Base-by-base conservation (phyloP, 2,113 vertebrate species). In the Thunnus maccoyii region DNA sequence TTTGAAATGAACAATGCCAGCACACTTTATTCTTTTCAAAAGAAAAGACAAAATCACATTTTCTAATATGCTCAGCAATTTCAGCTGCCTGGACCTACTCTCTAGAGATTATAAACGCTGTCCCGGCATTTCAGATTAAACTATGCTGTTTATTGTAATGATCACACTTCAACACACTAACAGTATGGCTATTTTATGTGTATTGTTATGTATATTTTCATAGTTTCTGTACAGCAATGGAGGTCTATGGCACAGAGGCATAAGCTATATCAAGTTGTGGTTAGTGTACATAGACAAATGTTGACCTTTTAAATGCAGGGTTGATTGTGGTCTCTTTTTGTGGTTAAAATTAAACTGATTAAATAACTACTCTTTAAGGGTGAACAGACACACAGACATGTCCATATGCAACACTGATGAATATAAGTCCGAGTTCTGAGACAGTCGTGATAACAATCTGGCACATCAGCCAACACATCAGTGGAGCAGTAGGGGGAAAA, bases 381-480 rank as follows among this genome's bases (percentile, higher is more conserved):
- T 46, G 12, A 10, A 57, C 18, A 55, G 32, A 64, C 22, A 44
- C 9, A 57, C 62, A 41, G 48, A 16, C 11, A 52, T 62, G 51
- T 56, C 14, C 44, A 79, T 25, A 65, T 52, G 27, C 20, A 79
- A 79, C 25, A 66, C 32, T 30, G 65, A 72, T 62, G 36, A 73
- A 77, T 47, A 76, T 46, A 61, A 55, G 30, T 47, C 3, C 27
- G 48, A 36, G 46, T 64, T 76, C 55, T 80, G 46, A 69, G 60
- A 75, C 22, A 12, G 36, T 48, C 18, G 9, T 25, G 47, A 17
- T 70, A 74, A 74, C 4, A 6, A 78, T 78, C 61, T 61, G 51
- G 55, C 64, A 55, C 68, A 54, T 41, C 47, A 71, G 78, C 74
- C 66, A 79, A 55, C 60, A 61, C 71, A 85, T 69, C 47, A 80